phyloP scores from a whole-genome alignment of 2,797 vertebrate genomes.

The Sandelia bainsii region DNA sequence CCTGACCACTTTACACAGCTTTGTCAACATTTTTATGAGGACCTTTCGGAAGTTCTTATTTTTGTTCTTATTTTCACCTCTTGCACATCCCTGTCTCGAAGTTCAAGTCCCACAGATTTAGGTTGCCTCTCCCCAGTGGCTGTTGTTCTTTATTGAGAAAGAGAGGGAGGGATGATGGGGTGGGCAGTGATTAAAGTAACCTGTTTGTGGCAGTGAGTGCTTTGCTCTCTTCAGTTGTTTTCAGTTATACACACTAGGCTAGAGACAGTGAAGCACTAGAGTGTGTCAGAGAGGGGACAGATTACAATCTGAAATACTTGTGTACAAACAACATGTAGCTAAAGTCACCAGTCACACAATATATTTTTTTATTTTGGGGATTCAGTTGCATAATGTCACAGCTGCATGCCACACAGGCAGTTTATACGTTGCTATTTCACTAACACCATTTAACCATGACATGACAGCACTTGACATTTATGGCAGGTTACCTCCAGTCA shows the following conservation, averaged over 20 bases:
- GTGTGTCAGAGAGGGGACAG: slow-evolving; percentile 38
- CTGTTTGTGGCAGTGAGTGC: slow-evolving; percentile 60
- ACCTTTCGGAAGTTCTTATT: slow-evolving; percentile 73
- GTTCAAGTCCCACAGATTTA: slow-evolving; percentile 46
- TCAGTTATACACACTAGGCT: slow-evolving; percentile 44
- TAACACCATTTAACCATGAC: slow-evolving; percentile 59
- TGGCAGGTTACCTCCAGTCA: slow-evolving; percentile 67
- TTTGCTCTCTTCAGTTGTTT: slow-evolving; percentile 49
- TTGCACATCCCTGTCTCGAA: slow-evolving; percentile 21
- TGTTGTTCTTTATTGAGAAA: slow-evolving; percentile 50
- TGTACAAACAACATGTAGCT: slow-evolving; percentile 19
- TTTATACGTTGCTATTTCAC: slow-evolving; percentile 36
- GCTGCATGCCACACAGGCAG: slow-evolving; percentile 9
- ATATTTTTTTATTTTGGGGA: slow-evolving; percentile 11
- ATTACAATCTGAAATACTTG: slow-evolving; percentile 20
- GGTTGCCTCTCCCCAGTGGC: slow-evolving; percentile 15
- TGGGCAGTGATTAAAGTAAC: slow-evolving; percentile 62
- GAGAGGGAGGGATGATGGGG: slow-evolving; percentile 34
- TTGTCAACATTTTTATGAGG: slow-evolving; percentile 71
- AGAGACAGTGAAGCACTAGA: slow-evolving; percentile 45
- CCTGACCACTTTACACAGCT: slow-evolving; percentile 52
- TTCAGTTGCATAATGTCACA: not conserved
- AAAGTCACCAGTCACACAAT: not conserved
- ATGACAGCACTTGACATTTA: slow-evolving; percentile 77
- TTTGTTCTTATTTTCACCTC: slow-evolving; percentile 42